These are phyloP conservation scores for Catalaphyllia jardinei DNA, from an alignment of 64 coral and sea anemone species.

Conservation along the genomic window DNA sequence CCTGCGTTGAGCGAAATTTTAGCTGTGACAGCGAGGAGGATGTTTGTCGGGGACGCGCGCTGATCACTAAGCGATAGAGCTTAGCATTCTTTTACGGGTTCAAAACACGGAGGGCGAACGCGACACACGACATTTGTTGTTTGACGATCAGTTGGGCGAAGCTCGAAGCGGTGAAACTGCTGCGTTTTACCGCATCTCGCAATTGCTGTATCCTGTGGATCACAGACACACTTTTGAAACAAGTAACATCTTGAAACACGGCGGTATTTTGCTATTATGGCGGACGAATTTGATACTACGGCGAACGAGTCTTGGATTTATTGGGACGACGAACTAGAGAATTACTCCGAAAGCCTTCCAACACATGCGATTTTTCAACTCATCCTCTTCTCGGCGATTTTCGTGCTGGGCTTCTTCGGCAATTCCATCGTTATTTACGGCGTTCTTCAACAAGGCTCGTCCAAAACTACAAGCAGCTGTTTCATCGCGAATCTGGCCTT, in stretches of 20 bases:
- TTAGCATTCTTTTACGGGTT: conserved; percentile 1
- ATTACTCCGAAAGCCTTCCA: conserved; percentile 52
- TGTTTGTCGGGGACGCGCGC: not conserved
- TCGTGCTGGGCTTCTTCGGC: conserved; percentile 90
- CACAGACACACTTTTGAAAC: not conserved
- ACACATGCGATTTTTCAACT: conserved; percentile 71
- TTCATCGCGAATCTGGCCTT: conserved; percentile 91
- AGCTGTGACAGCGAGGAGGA: conserved; percentile 1
- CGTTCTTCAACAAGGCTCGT: conserved; percentile 80
- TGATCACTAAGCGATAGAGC: conserved; percentile 12
- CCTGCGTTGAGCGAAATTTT: conserved; percentile 31
- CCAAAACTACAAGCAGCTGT: conserved; percentile 84
- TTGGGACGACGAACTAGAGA: not conserved
- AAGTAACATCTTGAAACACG: not conserved
- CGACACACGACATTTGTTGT: not conserved
- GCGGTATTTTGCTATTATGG: conserved; percentile 16
- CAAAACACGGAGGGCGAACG: not conserved
- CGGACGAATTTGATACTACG: conserved; percentile 23
- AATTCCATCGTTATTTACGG: conserved; percentile 95
- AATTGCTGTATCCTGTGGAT: not conserved
- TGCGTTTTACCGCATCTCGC: not conserved
- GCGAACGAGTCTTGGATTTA: not conserved
- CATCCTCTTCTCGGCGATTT: conserved; percentile 72
- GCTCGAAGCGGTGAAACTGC: not conserved
- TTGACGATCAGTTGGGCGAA: not conserved